phyloP scores from a whole-genome alignment of 1,140 invertebrate genomes.

The Hestina assimilis region DNA sequence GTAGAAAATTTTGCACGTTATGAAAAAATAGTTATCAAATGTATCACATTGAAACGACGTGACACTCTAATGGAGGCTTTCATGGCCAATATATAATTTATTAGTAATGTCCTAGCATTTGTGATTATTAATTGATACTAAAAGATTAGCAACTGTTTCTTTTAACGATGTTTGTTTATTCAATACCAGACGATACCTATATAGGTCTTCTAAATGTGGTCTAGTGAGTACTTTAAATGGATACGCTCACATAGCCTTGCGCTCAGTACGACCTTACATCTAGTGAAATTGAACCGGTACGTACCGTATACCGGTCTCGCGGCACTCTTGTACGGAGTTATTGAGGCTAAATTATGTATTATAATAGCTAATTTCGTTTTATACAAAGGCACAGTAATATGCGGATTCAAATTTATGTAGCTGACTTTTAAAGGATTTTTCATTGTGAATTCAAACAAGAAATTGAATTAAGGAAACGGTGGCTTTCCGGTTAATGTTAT shows the following conservation, averaged over 20 bases:
- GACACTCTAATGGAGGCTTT: background rate
- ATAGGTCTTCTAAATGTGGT: constrained; percentile 33
- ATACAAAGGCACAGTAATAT: background rate
- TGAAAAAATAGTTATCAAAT: background rate
- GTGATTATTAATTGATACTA: background rate
- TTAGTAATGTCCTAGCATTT: background rate
- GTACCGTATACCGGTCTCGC: constrained; percentile 40
- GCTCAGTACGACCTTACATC: constrained; percentile 61
- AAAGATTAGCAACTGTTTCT: too few species aligned
- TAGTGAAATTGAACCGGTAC: constrained; percentile 72
- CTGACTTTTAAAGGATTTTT: constrained; percentile 42
- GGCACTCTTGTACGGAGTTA: constrained; percentile 42
- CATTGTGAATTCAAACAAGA: constrained; percentile 35
- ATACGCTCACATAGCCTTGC: constrained; percentile 67
- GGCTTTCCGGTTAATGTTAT: constrained; percentile 56
- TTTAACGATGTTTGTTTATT: constrained; percentile 6
- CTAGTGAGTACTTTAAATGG: constrained; percentile 29
- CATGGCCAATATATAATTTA: background rate
- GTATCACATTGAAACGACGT: background rate
- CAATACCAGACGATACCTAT: constrained; percentile 1
- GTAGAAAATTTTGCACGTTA: too few species aligned
- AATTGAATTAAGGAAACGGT: constrained; percentile 49
- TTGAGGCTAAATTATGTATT: constrained; percentile 43
- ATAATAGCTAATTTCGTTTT: constrained; percentile 3
- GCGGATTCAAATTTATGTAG: too few species aligned